Evolutionary conservation across 2,113 vertebrate genomes (phyloP).

Genomic region (Anseranas semipalmata): DNA sequence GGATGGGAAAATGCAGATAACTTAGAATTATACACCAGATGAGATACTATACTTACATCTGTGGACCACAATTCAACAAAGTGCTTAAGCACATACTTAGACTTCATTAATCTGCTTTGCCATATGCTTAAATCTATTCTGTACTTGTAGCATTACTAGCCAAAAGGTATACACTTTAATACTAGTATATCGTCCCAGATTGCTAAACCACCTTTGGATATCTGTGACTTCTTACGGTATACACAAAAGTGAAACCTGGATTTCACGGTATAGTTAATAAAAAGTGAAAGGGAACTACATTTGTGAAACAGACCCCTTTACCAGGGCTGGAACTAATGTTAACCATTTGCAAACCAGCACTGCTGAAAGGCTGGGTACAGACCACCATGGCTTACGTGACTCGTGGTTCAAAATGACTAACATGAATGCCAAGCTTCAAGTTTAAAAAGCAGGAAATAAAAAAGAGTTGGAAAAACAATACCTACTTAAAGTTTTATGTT

Average conservation of each 20-base stretch:
- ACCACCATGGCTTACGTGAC: rapidly evolving
- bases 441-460: neutral
- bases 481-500: neutral
- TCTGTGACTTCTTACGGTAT: neutral
- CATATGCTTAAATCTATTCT: neutral
- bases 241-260: neutral
- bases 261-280: neutral
- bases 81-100: neutral
- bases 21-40: neutral
- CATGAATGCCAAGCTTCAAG: rapidly evolving
- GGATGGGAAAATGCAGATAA: neutral
- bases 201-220: neutral
- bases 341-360: rapidly evolving
- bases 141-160: neutral
- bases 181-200: neutral
- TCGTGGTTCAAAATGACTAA: neutral
- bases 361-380: neutral
- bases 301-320: neutral
- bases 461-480: neutral
- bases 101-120: neutral
- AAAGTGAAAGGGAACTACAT: neutral
- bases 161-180: neutral
- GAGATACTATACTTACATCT: neutral
- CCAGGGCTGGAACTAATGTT: neutral
- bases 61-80: neutral